phyloP scores from a whole-genome alignment of 2,888 invertebrate genomes.

The Lamproptera curius region DNA sequence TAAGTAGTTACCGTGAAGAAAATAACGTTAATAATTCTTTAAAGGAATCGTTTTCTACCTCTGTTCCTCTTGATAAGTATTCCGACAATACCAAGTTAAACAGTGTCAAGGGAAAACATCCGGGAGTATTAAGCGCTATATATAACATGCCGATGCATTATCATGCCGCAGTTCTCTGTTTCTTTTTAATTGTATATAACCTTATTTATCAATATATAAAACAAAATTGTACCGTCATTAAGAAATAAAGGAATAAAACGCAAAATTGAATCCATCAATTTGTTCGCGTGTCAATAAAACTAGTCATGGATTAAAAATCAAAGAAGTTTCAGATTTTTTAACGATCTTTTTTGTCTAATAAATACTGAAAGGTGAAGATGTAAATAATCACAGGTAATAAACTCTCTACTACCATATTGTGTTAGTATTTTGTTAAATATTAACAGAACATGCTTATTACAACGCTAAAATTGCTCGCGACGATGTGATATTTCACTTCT shows the following conservation, averaged over 20 bases:
- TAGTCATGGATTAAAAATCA: slow-evolving; percentile 56
- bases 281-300: slow-evolving; percentile 34
- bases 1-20: background rate
- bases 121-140: slow-evolving; percentile 56
- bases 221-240: slow-evolving; percentile 58
- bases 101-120: slow-evolving; percentile 51
- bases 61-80: slow-evolving; percentile 9
- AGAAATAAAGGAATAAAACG: slow-evolving; percentile 31
- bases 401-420: slow-evolving; percentile 29
- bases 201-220: slow-evolving; percentile 71
- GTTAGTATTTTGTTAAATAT: slow-evolving; percentile 45
- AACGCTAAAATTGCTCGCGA: slow-evolving; percentile 53
- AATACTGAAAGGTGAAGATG: slow-evolving; percentile 37
- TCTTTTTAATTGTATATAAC: slow-evolving; percentile 74
- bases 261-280: background rate
- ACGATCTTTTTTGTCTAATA: slow-evolving; percentile 21
- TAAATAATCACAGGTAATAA: slow-evolving; percentile 59
- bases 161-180: slow-evolving; percentile 71
- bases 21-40: background rate
- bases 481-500: slow-evolving; percentile 62
- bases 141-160: slow-evolving; percentile 74
- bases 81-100: slow-evolving; percentile 40
- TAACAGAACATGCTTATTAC: slow-evolving; percentile 66
- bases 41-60: slow-evolving; percentile 4
- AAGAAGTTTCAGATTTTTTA: slow-evolving; percentile 25